Conservation (phyloP, 2,888 invertebrate genomes). For the Tetheella fluctuosa region DNA sequence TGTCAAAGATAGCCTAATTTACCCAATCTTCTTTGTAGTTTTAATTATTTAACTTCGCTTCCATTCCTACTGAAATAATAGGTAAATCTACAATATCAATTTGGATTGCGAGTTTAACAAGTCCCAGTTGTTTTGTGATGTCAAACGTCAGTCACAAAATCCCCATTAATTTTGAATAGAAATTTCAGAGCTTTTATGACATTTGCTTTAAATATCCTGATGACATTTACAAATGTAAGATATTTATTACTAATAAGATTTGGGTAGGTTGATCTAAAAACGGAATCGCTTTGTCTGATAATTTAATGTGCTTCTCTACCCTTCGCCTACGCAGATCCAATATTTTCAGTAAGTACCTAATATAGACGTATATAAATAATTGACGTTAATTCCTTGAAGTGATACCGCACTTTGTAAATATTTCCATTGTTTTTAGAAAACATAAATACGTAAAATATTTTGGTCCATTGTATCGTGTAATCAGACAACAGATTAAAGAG, state of each 20-base stretch:
- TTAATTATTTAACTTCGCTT: not conserved
- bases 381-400: not conserved
- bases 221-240: not conserved
- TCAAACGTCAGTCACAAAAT: not conserved
- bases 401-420: not conserved
- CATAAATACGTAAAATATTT: no score
- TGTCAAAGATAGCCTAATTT: not conserved
- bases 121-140: not conserved
- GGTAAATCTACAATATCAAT: no score
- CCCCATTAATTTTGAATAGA: not conserved
- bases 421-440: no score
- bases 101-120: no score
- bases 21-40: not conserved
- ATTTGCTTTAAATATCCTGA: not conserved
- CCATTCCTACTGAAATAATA: not conserved
- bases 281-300: slow-evolving; percentile 1
- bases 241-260: not conserved
- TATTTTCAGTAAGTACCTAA: not conserved
- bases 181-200: not conserved
- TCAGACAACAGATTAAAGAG: no score
- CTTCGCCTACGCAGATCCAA: not conserved
- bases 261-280: slow-evolving; percentile 1
- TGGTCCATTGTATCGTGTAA: no score
- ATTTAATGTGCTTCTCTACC: not conserved
- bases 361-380: not conserved